These are phyloP conservation scores for Carabus problematicus DNA, from an alignment of 2,888 invertebrate species.

Conservation along the genomic window DNA sequence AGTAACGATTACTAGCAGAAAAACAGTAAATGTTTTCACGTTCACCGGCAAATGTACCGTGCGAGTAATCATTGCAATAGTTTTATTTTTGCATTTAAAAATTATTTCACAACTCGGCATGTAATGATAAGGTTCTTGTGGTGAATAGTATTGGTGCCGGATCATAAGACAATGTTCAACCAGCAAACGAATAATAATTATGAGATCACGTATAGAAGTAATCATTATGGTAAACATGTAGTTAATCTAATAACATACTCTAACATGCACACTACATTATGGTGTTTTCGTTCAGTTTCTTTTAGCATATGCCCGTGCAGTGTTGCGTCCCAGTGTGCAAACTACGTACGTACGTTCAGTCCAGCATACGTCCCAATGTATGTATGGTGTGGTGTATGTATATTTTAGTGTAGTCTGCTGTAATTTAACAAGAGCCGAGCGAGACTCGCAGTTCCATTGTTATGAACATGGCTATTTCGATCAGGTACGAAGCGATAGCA, in stretches of 20 bases:
- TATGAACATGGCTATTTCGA: conserved; percentile 2
- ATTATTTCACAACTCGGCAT: conserved; percentile 26
- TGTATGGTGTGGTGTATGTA: neutral
- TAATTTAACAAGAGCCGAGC: neutral
- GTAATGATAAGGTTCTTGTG: conserved; percentile 31
- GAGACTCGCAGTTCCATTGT: neutral
- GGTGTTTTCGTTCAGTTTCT: conserved; percentile 3
- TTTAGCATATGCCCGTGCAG: neutral
- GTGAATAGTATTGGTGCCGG: conserved; percentile 24
- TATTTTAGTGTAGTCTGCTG: neutral
- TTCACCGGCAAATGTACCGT: neutral
- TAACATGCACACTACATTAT: conserved; percentile 42
- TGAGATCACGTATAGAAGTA: conserved; percentile 54
- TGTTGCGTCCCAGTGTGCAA: neutral
- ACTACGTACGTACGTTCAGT: neutral
- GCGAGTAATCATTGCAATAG: conserved; percentile 23
- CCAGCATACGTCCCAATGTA: conserved; percentile 12
- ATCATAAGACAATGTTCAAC: conserved; percentile 38
- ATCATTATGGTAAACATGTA: conserved; percentile 54
- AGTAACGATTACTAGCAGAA: too few species aligned
- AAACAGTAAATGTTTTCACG: neutral
- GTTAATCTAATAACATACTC: conserved; percentile 54
- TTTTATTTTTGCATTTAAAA: conserved; percentile 37
- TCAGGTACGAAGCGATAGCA: conserved; percentile 2
- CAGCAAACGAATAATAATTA: conserved; percentile 50